Evolutionary conservation across 2,888 invertebrate genomes (phyloP).

Genomic region (Galerucella calmariensis): DNA sequence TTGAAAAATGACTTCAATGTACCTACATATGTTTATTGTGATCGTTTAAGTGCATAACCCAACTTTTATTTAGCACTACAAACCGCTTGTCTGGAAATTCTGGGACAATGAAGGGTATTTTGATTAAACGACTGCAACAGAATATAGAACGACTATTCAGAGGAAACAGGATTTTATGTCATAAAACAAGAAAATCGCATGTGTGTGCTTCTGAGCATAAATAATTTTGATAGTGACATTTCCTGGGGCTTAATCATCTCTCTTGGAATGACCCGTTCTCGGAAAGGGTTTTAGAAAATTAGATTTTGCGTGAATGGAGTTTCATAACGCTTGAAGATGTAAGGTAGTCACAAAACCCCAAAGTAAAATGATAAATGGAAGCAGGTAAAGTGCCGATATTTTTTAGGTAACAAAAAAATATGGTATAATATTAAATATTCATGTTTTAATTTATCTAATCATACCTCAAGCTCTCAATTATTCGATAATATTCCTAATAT

Average conservation of each 20-base stretch:
- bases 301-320: constrained; percentile 23
- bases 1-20: background rate
- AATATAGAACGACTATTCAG: constrained; percentile 4
- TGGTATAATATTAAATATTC: too few relatives aligned
- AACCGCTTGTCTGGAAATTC: background rate
- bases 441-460: too few relatives aligned
- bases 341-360: background rate
- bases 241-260: constrained; percentile 29
- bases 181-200: constrained; percentile 23
- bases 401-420: too few relatives aligned
- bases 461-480: too few relatives aligned
- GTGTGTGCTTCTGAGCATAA: constrained; percentile 32
- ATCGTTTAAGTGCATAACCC: constrained; percentile 2
- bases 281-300: constrained; percentile 29
- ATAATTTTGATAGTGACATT: constrained; percentile 33
- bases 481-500: too few relatives aligned
- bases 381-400: background rate
- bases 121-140: constrained; percentile 18
- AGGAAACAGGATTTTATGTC: constrained; percentile 5
- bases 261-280: constrained; percentile 23
- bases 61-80: background rate
- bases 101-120: constrained; percentile 10
- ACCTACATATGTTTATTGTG: background rate
- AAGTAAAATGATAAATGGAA: constrained; percentile 3
- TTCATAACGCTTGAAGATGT: background rate